phyloP scores from a whole-genome alignment of 2,888 invertebrate species.

The Lepidochrysops patricia region DNA sequence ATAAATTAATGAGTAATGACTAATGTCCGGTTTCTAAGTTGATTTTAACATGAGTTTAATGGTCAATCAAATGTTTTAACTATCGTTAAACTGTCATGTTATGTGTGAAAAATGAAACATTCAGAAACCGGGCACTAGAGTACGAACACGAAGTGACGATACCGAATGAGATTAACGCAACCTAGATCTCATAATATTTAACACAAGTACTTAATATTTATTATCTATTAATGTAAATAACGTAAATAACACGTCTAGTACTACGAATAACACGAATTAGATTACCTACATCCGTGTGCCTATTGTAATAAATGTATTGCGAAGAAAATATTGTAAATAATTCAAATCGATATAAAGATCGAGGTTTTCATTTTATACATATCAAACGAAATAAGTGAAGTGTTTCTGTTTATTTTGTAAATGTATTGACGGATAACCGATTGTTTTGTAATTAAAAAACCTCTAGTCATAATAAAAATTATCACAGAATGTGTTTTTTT shows the following conservation, averaged over 20 bases:
- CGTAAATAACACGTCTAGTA: constrained; percentile 2
- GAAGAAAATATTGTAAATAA: constrained; percentile 28
- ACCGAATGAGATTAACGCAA: constrained; percentile 42
- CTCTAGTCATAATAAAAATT: constrained; percentile 81
- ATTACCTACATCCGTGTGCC: constrained; percentile 55
- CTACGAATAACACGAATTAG: constrained; percentile 40
- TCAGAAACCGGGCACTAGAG: too few species aligned
- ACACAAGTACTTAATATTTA: constrained; percentile 26
- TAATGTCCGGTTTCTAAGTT: too few species aligned
- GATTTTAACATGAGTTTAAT: too few species aligned
- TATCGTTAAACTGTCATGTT: too few species aligned
- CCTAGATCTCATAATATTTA: constrained; percentile 45
- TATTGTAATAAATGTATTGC: constrained; percentile 36
- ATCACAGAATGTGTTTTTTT: constrained; percentile 50
- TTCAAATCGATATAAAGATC: constrained; percentile 33
- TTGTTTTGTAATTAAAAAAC: constrained; percentile 79
- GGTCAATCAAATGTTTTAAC: too few species aligned
- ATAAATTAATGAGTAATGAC: too few species aligned
- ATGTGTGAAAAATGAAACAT: too few species aligned
- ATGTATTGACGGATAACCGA: constrained; percentile 44
- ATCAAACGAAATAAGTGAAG: constrained; percentile 56
- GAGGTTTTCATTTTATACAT: constrained; percentile 72
- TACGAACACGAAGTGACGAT: constrained; percentile 15
- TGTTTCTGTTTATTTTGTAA: constrained; percentile 59
- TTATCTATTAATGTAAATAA: constrained; percentile 40